Evolutionary conservation across 2,113 vertebrate species (phyloP).

Genomic region (Spheniscus mendiculus): DNA sequence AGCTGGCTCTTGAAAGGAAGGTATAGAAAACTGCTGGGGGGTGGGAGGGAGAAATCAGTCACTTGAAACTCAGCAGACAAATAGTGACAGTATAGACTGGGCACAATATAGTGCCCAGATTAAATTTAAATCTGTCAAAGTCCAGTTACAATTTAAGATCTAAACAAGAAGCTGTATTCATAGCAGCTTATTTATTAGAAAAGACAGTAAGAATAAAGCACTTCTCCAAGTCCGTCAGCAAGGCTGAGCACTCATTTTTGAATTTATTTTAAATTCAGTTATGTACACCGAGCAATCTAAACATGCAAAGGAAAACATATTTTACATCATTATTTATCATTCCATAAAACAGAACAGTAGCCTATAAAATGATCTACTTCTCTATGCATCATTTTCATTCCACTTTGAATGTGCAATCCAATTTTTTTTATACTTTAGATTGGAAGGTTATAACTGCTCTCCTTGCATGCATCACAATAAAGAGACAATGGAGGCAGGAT

Average conservation of each 20-base stretch:
- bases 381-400: conserved; percentile 24
- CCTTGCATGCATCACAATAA: background rate
- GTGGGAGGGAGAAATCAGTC: background rate
- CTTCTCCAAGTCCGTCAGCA: background rate
- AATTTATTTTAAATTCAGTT: conserved; percentile 44
- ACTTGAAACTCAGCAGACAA: background rate
- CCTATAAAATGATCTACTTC: conserved; percentile 36
- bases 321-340: conserved; percentile 58
- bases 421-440: conserved; percentile 33
- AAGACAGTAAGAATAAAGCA: conserved; percentile 4
- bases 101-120: background rate
- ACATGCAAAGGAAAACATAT: conserved; percentile 35
- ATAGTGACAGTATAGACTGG: background rate
- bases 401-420: background rate
- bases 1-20: background rate
- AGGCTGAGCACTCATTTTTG: background rate
- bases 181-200: conserved; percentile 7
- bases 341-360: conserved; percentile 40
- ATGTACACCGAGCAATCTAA: conserved; percentile 5
- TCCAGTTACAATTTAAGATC: conserved; percentile 15
- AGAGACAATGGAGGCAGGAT: background rate
- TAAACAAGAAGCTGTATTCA: conserved; percentile 16
- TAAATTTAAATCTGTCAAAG: conserved; percentile 23
- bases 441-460: conserved; percentile 33
- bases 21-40: background rate